phyloP scores from a whole-genome alignment of 2,888 invertebrate species.

The Cheilosia grossa region DNA sequence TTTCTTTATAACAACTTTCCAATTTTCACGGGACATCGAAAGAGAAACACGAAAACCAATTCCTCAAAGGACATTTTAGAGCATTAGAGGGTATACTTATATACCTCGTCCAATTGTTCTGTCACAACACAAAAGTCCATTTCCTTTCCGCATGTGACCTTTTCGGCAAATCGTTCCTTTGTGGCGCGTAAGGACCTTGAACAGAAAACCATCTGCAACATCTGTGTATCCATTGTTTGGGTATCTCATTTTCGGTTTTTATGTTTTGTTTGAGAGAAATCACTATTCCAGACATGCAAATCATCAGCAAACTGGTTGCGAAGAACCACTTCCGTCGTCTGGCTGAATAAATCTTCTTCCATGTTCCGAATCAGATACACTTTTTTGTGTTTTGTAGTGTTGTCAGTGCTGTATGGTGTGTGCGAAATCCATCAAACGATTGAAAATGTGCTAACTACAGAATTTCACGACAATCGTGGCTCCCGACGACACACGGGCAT shows the following conservation, averaged over 20 bases:
- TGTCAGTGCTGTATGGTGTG: constrained; percentile 9
- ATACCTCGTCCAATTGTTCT: constrained; percentile 54
- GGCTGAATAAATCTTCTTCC: constrained; percentile 41
- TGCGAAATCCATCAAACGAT: constrained; percentile 61
- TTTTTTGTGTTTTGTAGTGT: background rate
- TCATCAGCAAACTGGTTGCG: constrained; percentile 36
- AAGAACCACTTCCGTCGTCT: constrained; percentile 52
- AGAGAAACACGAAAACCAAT: constrained; percentile 7
- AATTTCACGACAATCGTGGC: constrained; percentile 58
- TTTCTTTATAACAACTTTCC: constrained; percentile 3
- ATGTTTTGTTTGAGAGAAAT: constrained; percentile 20
- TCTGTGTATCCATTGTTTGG: constrained; percentile 34
- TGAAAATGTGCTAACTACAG: constrained; percentile 54
- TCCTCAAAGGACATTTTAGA: constrained; percentile 39
- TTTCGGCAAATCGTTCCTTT: constrained; percentile 39
- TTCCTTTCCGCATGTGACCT: constrained; percentile 21
- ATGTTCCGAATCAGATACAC: constrained; percentile 2
- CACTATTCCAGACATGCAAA: constrained; percentile 58
- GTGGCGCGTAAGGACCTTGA: constrained; percentile 38
- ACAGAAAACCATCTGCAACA: constrained; percentile 53
- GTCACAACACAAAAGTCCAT: constrained; percentile 48
- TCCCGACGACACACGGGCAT: background rate
- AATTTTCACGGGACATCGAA: constrained; percentile 11
- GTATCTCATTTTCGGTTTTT: constrained; percentile 2
- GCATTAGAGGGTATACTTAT: constrained; percentile 56